Evolutionary conservation across 2,113 vertebrate species (phyloP).

Genomic region (Spea multiplicata): DNA sequence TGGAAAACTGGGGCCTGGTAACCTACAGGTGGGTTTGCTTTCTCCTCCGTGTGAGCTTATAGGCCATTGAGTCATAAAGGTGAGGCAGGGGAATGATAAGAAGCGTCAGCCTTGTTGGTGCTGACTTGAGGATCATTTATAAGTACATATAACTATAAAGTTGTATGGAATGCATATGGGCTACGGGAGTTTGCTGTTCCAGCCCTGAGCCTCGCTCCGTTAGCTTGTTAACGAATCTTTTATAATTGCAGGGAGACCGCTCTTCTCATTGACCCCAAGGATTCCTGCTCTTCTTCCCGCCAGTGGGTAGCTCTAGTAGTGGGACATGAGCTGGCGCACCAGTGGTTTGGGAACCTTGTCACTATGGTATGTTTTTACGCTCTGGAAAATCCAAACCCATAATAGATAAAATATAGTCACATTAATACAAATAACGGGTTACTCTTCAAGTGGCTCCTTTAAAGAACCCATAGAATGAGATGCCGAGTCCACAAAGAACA

Average conservation of each 20-base stretch:
- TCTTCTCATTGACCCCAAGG: constrained; percentile 93
- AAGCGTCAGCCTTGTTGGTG: too few relatives aligned
- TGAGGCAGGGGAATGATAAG: too few relatives aligned
- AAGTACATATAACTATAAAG: neutral
- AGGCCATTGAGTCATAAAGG: neutral
- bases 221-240: too few relatives aligned
- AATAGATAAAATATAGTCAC: too few relatives aligned
- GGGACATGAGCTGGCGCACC: constrained; percentile 95
- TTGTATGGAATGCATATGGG: neutral
- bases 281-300: constrained; percentile 94
- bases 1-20: constrained; percentile 99
- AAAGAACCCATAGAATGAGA: too few relatives aligned
- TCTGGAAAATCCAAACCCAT: too few relatives aligned
- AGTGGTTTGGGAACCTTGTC: constrained; percentile 99
- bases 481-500: too few relatives aligned
- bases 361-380: constrained; percentile 83
- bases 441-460: too few relatives aligned
- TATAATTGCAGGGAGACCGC: constrained; percentile 83
- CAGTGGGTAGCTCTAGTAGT: constrained; percentile 98
- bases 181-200: constrained; percentile 30
- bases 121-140: too few relatives aligned
- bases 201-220: neutral
- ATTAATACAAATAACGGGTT: too few relatives aligned
- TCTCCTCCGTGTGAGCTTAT: neutral
- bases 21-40: constrained; percentile 87